These are phyloP conservation scores for Clarias magur DNA, from an alignment of 2,113 vertebrate species.

Conservation along the genomic window DNA sequence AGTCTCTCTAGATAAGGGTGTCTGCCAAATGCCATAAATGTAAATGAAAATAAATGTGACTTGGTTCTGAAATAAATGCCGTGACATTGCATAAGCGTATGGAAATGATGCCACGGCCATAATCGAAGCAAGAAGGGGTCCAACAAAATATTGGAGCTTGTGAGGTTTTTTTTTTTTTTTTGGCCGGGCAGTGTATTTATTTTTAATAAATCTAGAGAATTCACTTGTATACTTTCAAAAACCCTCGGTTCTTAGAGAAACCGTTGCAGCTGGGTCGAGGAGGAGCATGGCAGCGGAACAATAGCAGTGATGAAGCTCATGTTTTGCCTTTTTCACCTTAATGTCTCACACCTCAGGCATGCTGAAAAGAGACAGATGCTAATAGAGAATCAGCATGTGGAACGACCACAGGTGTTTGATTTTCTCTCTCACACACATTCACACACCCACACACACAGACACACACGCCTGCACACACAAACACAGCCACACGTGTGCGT, in stretches of 20 bases:
- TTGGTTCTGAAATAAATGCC: no score
- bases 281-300: not conserved
- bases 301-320: constrained; percentile 12
- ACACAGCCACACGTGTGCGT: not conserved
- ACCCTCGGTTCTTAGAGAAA: not conserved
- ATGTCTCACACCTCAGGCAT: constrained; percentile 5
- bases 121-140: no score
- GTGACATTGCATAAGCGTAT: no score
- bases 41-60: no score
- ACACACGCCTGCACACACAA: not conserved
- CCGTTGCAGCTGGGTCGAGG: not conserved
- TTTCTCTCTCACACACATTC: not conserved
- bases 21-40: no score
- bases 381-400: constrained; percentile 32
- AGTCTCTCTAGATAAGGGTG: no score
- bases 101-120: no score
- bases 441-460: not conserved
- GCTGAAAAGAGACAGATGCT: constrained; percentile 22
- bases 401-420: constrained; percentile 13
- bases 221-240: not conserved
- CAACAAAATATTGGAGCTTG: no score
- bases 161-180: no score
- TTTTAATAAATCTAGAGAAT: not conserved
- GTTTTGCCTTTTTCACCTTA: constrained; percentile 22
- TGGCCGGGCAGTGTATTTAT: no score